Evolutionary conservation across 2,113 vertebrate genomes (phyloP), one percentile per base, ranked within the genome.

Genomic region (Cervus canadensis): DNA sequence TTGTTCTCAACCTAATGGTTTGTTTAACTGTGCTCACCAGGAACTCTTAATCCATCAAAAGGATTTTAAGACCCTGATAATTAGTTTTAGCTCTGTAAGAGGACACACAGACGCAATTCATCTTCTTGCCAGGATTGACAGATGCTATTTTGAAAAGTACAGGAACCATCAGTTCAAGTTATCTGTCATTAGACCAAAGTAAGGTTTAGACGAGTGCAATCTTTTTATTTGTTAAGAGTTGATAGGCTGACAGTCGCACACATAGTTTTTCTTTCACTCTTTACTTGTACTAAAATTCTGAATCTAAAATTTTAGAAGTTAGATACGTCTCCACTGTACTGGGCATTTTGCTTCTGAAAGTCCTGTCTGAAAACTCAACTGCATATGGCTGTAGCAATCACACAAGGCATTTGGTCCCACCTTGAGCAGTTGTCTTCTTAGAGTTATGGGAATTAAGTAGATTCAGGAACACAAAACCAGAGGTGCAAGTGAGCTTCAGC

Each of bases 11-110:
- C 21, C 81, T 95, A 87, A 74, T 50, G 56, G 45, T 56, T 96
- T 97, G 92, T 62, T 89, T 92, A 87, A 90, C 85, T 89, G n/a
- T 87, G 81, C 50, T 96, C 91, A 94, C 81, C 33, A 87, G 95
- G 85, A 97, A 74, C 52, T 96, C 50, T 67, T 96, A 96, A 89
- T 79, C 56, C 79, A 92, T 95, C 60, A 90, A 87, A 84, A 33
- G 56, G 48, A 71, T 60, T 40, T 81, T 95, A 67, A 92, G 91
- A 78, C 19, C 17, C 79, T 67, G 64, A 59, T 79, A 91, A 88
- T 91, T 91, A 81, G 71, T 36, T 86, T 88, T 87, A 59, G 28
- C 30, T 43, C 25, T 36, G 1, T 23, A 79, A 86, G 36, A 57
- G 28, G 79, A 81, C 56, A 48, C 12, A 87, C 26, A 89, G 92